phyloP scores from a whole-genome alignment of 2,113 vertebrate species.

The Corythoichthys haematopterus region DNA sequence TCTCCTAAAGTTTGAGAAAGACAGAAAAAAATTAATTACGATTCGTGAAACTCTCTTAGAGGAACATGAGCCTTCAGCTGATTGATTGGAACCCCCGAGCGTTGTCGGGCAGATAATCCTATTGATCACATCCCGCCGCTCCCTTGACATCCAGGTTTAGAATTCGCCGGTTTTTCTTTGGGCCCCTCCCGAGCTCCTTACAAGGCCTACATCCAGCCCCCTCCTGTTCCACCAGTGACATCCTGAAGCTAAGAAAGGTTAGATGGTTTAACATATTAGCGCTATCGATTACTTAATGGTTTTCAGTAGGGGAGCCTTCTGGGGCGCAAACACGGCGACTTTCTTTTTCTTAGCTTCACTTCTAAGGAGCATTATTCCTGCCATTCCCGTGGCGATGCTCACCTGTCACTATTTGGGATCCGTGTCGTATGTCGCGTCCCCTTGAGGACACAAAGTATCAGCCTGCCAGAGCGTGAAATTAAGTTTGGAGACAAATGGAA shows the following conservation, averaged over 20 bases:
- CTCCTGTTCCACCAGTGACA: slow-evolving; percentile 39
- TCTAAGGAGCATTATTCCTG: not conserved
- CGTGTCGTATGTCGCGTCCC: slow-evolving; percentile 2
- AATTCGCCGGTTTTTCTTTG: slow-evolving; percentile 32
- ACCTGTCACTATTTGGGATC: not conserved
- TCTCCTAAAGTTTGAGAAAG: not conserved
- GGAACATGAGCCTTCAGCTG: not conserved
- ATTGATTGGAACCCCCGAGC: not conserved
- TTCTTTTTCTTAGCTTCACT: slow-evolving; percentile 1
- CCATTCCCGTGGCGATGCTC: not conserved
- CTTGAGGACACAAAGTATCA: slow-evolving; percentile 46
- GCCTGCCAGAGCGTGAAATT: slow-evolving; percentile 64
- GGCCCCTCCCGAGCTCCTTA: slow-evolving; percentile 13
- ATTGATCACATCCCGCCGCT: not conserved
- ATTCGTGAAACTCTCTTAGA: not conserved
- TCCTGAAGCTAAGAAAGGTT: slow-evolving; percentile 30
- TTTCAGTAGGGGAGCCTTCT: slow-evolving; percentile 41
- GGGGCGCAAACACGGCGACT: not conserved
- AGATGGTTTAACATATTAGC: slow-evolving; percentile 38
- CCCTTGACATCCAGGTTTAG: slow-evolving; percentile 14
- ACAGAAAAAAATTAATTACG: not conserved
- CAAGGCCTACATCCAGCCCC: slow-evolving; percentile 32
- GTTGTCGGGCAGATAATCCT: not conserved
- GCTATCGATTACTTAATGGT: slow-evolving; percentile 50
- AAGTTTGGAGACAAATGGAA: slow-evolving; percentile 56